These are phyloP conservation scores for Elysia crispata DNA, from an alignment of 2,888 invertebrate species.

Conservation along the genomic window DNA sequence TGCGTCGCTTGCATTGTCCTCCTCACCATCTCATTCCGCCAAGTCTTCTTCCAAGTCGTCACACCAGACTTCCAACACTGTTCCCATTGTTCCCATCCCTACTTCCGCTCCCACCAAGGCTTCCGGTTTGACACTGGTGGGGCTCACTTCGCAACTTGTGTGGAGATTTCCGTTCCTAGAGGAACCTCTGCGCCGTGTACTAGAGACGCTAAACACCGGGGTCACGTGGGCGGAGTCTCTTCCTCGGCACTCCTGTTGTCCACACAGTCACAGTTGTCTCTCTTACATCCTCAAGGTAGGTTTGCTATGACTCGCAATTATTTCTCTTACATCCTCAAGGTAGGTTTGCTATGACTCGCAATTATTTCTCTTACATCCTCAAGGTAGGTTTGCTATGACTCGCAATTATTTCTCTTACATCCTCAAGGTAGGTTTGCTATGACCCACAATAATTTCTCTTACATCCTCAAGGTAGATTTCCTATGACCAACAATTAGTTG, in stretches of 20 bases:
- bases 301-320: background rate
- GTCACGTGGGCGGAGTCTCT: conserved; percentile 2
- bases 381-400: conserved; percentile 15
- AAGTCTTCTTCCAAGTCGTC: background rate
- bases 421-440: background rate
- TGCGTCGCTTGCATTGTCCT: background rate
- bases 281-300: conserved; percentile 43
- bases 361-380: background rate
- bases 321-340: too few species aligned
- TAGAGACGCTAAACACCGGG: background rate
- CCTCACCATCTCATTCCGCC: background rate
- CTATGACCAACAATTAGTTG: too few species aligned
- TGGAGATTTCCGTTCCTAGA: background rate
- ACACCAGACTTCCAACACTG: background rate
- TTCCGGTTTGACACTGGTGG: too few species aligned
- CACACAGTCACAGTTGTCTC: conserved; percentile 37
- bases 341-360: too few species aligned
- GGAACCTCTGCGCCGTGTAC: background rate
- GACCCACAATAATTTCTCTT: too few species aligned
- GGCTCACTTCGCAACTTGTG: background rate
- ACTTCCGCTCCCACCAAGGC: too few species aligned
- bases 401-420: conserved; percentile 40
- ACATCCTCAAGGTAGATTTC: too few species aligned
- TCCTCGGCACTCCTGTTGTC: conserved; percentile 28
- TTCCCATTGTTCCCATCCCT: too few species aligned